Percentiles rank a stretch among this genome's conserved stretches.
Conservation (phyloP, 2,888 invertebrate genomes). For the Automeris io region DNA sequence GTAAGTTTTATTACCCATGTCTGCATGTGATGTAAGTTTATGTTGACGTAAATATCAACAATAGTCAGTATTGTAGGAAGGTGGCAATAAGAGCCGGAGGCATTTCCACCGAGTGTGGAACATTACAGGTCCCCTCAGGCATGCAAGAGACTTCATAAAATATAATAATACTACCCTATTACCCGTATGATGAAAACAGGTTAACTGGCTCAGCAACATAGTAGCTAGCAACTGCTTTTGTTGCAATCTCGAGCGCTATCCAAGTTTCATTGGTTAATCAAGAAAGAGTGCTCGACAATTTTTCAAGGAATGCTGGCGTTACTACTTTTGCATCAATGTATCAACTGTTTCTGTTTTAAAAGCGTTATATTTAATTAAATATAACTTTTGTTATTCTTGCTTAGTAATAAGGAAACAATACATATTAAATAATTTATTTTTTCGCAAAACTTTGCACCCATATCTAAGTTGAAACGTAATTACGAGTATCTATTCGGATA, state of each 20-base stretch:
- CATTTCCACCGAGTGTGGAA: conserved; percentile 45
- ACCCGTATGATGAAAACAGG: conserved; percentile 44
- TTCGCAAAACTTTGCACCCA: too few relatives aligned
- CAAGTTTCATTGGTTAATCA: background rate
- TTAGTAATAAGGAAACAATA: too few relatives aligned
- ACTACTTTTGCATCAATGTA: too few relatives aligned
- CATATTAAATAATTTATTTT: too few relatives aligned
- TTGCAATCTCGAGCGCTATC: conserved; percentile 1
- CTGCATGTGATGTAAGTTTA: conserved; percentile 12
- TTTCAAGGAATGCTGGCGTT: too few relatives aligned
- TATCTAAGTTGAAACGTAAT: too few relatives aligned
- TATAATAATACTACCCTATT: conserved; percentile 61
- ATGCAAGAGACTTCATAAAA: conserved; percentile 61
- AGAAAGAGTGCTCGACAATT: too few relatives aligned
- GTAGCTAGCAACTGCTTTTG: conserved; percentile 1
- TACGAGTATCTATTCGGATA: too few relatives aligned
- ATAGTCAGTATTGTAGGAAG: conserved; percentile 35
- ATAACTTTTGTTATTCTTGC: too few relatives aligned
- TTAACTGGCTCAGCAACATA: conserved; percentile 25
- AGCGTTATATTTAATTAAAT: too few relatives aligned
- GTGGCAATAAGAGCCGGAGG: conserved; percentile 53
- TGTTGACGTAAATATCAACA: conserved; percentile 37
- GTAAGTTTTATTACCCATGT: too few relatives aligned
- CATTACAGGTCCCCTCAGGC: conserved; percentile 51
- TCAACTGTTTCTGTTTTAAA: too few relatives aligned